Evolutionary conservation across 1,140 invertebrate genomes (phyloP).

Genomic region (Polypedilum pembai): DNA sequence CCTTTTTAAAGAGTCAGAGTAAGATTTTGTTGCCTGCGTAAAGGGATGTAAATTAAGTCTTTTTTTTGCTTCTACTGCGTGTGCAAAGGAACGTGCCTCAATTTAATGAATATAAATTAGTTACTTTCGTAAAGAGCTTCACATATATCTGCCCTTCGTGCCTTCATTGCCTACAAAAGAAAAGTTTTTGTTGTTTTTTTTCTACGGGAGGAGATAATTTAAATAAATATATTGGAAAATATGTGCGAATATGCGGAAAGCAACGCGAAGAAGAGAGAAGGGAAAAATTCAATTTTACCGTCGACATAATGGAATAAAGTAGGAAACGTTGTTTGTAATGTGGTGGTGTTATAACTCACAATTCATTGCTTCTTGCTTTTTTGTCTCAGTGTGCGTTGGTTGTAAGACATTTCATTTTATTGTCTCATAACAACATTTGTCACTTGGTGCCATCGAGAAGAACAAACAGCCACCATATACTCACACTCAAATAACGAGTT

Average conservation of each 20-base stretch:
- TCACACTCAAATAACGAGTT: background rate
- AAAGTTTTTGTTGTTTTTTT: background rate
- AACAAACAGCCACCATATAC: background rate
- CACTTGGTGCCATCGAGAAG: background rate
- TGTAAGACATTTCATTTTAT: conserved; percentile 14
- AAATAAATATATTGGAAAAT: conserved; percentile 20
- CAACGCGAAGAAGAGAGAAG: background rate
- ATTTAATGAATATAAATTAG: conserved; percentile 20
- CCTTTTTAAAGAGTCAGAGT: background rate
- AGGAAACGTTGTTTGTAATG: conserved; percentile 4
- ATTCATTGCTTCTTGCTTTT: background rate
- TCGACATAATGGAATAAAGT: background rate
- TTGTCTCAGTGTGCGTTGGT: background rate
- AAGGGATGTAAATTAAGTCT: conserved; percentile 18
- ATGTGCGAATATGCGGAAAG: conserved; percentile 4
- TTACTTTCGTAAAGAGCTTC: conserved; percentile 14
- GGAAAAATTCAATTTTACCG: background rate
- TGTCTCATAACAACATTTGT: conserved; percentile 2
- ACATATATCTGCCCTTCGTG: background rate
- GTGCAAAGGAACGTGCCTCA: background rate
- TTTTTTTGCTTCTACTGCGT: background rate
- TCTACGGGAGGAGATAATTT: conserved; percentile 2
- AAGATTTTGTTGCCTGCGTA: background rate
- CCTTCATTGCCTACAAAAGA: background rate
- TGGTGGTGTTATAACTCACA: conserved; percentile 14